Percentiles rank a stretch among this genome's conserved stretches.
Conservation (phyloP, 2,797 vertebrate species). For the Todus mexicanus region DNA sequence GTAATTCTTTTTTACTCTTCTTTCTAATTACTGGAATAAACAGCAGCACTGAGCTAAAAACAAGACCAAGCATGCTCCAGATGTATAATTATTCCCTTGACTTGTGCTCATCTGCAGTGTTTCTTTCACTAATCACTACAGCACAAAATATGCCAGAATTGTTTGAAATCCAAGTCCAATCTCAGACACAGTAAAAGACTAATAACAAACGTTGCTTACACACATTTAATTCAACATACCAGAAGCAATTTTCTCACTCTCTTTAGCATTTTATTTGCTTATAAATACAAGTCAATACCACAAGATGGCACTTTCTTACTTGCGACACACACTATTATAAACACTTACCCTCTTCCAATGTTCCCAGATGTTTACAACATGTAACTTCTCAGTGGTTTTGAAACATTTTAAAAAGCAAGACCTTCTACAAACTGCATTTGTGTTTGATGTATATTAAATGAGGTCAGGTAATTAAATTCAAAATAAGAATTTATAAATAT, state of each 20-base stretch:
- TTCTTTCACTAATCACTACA: neutral
- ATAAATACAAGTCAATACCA: conserved; percentile 82
- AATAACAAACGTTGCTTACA: conserved; percentile 10
- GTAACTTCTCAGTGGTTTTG: conserved; percentile 59
- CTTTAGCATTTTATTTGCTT: conserved; percentile 80
- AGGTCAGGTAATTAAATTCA: conserved; percentile 78
- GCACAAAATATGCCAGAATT: neutral
- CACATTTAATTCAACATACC: conserved; percentile 56
- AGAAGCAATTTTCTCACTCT: conserved; percentile 58
- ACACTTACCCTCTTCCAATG: conserved; percentile 74
- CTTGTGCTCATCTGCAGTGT: neutral
- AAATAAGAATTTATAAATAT: conserved; percentile 82
- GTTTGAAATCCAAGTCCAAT: neutral
- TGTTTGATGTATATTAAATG: conserved; percentile 77
- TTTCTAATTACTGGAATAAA: neutral
- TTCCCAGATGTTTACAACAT: conserved; percentile 65
- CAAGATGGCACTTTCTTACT: conserved; percentile 81
- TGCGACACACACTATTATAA: conserved; percentile 73
- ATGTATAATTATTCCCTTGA: neutral
- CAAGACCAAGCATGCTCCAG: neutral
- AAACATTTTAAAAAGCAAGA: conserved; percentile 80
- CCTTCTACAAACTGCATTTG: conserved; percentile 72
- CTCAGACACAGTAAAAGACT: neutral
- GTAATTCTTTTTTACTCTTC: neutral
- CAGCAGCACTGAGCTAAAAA: neutral